Evolutionary conservation across 2,888 invertebrate species (phyloP).

Genomic region (Drosophila falleni): DNA sequence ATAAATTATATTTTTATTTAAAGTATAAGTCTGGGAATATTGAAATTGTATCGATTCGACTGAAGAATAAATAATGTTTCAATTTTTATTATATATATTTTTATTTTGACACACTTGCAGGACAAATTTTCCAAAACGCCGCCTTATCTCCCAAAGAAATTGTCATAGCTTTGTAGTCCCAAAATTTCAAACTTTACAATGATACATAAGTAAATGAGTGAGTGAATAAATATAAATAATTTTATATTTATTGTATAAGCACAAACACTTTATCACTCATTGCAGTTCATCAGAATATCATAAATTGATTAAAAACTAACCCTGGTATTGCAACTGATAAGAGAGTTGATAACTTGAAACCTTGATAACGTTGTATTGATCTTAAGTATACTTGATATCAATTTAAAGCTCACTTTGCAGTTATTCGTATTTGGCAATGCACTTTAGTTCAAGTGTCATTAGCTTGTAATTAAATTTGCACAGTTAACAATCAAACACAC

Average conservation of each 20-base stretch:
- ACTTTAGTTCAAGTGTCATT: constrained; percentile 46
- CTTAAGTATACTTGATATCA: neutral
- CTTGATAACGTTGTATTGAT: neutral
- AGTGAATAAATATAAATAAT: neutral
- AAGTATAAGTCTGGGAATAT: neutral
- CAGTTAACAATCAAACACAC: neutral
- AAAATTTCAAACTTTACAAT: too few species aligned
- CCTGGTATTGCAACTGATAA: constrained; percentile 30
- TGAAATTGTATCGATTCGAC: neutral
- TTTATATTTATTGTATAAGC: neutral
- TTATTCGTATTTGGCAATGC: constrained; percentile 1
- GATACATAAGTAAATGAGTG: too few species aligned
- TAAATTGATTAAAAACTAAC: constrained; percentile 34
- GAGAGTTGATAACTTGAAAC: constrained; percentile 2
- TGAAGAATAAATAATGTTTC: neutral
- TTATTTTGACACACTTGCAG: too few species aligned
- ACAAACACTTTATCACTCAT: neutral
- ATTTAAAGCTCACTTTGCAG: neutral
- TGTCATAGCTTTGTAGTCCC: too few species aligned
- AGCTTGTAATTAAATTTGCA: constrained; percentile 53
- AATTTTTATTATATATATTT: neutral
- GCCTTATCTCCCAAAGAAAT: too few species aligned
- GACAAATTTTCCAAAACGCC: too few species aligned
- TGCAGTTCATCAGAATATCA: constrained; percentile 27
- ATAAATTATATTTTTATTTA: neutral